phyloP scores from a whole-genome alignment of 2,113 vertebrate species.

The Anas platyrhynchos region DNA sequence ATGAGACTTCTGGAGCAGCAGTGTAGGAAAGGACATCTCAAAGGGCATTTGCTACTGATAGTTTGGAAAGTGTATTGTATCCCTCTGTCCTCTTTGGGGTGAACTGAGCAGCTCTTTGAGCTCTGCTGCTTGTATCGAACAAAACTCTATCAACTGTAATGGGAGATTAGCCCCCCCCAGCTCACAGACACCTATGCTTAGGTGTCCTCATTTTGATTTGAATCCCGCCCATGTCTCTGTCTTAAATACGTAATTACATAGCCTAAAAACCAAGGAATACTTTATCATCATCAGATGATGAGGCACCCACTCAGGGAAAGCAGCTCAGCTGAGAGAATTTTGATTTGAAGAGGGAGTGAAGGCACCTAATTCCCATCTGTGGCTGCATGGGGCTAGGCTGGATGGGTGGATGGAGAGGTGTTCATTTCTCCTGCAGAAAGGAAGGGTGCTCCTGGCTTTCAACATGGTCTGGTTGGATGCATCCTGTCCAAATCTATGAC shows the following conservation, averaged over 20 bases:
- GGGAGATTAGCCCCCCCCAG: neutral
- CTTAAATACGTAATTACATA: neutral
- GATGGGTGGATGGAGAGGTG: neutral
- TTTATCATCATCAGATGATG: neutral
- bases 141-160: neutral
- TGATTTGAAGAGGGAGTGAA: neutral
- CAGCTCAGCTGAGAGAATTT: neutral
- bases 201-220: neutral
- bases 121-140: neutral
- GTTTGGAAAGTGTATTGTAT: neutral
- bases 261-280: neutral
- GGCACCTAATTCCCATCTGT: neutral
- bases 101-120: neutral
- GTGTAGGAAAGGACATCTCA: neutral
- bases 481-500: neutral
- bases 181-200: neutral
- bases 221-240: neutral
- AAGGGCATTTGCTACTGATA: neutral
- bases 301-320: neutral
- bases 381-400: fast-evolving
- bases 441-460: neutral
- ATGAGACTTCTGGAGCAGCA: neutral
- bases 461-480: neutral
- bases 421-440: neutral
- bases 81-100: neutral